Conservation (phyloP, 1,140 invertebrate genomes). For the Ceratosolen solmsi region DNA sequence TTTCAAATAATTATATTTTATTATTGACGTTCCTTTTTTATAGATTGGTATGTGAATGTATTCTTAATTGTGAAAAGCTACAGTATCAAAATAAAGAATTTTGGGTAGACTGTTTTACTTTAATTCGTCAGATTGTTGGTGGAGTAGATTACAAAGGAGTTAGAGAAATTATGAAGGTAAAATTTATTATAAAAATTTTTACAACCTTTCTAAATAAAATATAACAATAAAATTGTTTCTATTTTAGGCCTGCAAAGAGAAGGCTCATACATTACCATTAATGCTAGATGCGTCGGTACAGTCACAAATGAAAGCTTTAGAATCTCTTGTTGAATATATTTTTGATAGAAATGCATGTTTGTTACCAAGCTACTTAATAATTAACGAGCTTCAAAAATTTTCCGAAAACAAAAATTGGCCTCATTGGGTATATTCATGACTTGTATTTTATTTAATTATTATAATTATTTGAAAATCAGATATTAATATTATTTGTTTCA, state of each 20-base stretch:
- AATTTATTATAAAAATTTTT: conserved; percentile 57
- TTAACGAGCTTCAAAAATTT: conserved; percentile 94
- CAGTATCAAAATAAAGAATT: conserved; percentile 84
- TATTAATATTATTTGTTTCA: conserved; percentile 42
- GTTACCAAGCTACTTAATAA: conserved; percentile 93
- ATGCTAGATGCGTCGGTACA: conserved; percentile 84
- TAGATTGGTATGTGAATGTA: conserved; percentile 88
- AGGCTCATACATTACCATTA: conserved; percentile 84
- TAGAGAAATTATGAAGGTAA: conserved; percentile 89
- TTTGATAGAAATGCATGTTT: conserved; percentile 94
- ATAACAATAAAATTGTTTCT: conserved; percentile 26
- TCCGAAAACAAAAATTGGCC: conserved; percentile 87
- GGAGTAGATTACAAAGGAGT: conserved; percentile 97
- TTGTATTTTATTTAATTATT: background rate
- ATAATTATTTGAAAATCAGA: conserved; percentile 2
- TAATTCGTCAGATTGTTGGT: conserved; percentile 89
- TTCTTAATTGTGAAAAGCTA: conserved; percentile 86
- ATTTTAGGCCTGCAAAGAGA: conserved; percentile 86
- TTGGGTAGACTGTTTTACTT: conserved; percentile 90
- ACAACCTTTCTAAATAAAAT: background rate
- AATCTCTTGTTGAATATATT: conserved; percentile 48
- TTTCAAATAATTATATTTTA: background rate
- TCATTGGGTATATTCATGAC: conserved; percentile 83
- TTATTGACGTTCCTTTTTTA: background rate
- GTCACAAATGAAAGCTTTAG: conserved; percentile 78